A percentile compares a stretch with the other conserved stretches of the same genome.
These are phyloP conservation scores for Drosophila acutilabella DNA, from an alignment of 2,888 invertebrate species.

Conservation along the genomic window DNA sequence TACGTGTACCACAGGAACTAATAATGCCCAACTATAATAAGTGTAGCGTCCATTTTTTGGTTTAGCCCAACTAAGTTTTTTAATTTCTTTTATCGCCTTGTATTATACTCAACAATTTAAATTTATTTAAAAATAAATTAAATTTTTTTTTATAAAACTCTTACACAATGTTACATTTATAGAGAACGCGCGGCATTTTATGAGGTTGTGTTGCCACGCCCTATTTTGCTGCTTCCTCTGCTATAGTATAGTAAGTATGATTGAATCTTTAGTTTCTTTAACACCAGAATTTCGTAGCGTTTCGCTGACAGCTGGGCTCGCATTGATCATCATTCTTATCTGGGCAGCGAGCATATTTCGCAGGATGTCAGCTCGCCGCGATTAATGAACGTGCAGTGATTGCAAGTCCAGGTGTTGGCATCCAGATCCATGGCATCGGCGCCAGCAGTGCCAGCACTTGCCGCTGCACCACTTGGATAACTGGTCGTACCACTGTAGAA, in stretches of 20 bases:
- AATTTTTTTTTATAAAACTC: conserved; percentile 72
- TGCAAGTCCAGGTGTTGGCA: conserved; percentile 91
- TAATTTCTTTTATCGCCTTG: not conserved
- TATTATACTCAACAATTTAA: conserved; percentile 66
- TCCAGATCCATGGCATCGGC: conserved; percentile 72
- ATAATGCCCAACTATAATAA: too few relatives aligned
- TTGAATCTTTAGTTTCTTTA: conserved; percentile 75
- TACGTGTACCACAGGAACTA: too few relatives aligned
- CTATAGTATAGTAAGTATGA: conserved; percentile 61
- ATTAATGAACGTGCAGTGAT: conserved; percentile 97
- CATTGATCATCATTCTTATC: conserved; percentile 81
- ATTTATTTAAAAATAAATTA: conserved; percentile 81
- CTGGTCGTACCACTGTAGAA: conserved; percentile 76
- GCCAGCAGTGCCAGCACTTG: conserved; percentile 47
- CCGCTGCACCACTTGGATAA: conserved; percentile 61
- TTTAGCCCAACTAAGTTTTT: too few relatives aligned
- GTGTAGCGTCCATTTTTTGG: too few relatives aligned
- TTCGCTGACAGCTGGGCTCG: conserved; percentile 34
- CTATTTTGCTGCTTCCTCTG: conserved; percentile 20
- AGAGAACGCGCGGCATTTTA: conserved; percentile 51
- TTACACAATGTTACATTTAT: conserved; percentile 68
- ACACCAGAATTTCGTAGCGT: conserved; percentile 64
- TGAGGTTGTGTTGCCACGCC: conserved; percentile 36
- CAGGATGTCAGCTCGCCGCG: conserved; percentile 90
- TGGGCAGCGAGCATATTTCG: conserved; percentile 97